phyloP scores from a whole-genome alignment of 1,140 invertebrate genomes.

The Lamellibrachia luymesi region DNA sequence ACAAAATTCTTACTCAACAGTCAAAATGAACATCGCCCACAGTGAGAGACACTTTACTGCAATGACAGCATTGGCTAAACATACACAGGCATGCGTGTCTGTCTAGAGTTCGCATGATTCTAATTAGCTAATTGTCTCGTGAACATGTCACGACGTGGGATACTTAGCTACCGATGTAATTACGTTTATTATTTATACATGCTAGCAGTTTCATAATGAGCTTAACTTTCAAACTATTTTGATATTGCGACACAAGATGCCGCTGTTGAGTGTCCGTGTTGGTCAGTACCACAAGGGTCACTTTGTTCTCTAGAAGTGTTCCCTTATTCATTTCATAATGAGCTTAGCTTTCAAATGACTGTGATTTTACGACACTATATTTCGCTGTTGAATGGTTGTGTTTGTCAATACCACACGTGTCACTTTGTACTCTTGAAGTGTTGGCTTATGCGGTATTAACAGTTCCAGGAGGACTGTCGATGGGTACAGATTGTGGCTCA shows the following conservation, averaged over 20 bases:
- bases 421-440: not conserved
- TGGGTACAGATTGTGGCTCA: not conserved
- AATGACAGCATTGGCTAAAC: not conserved
- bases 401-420: not conserved
- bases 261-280: not conserved
- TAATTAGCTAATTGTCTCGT: not conserved
- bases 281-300: not conserved
- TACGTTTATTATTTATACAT: not conserved
- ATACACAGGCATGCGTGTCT: not conserved
- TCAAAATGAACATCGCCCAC: too few species aligned
- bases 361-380: not conserved
- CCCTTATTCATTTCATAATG: not conserved
- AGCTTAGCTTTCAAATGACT: not conserved
- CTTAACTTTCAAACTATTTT: not conserved
- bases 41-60: not conserved
- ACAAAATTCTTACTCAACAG: too few species aligned
- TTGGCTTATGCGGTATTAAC: too few species aligned
- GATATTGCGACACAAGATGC: not conserved
- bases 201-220: not conserved
- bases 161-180: not conserved
- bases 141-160: not conserved
- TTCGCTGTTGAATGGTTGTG: not conserved
- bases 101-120: not conserved
- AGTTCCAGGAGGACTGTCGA: not conserved
- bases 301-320: not conserved